A percentile compares a stretch with the other conserved stretches of the same genome.
These are phyloP conservation scores for Nansenia antarctica DNA, from an alignment of 2,113 vertebrate genomes.

Conservation along the genomic window DNA sequence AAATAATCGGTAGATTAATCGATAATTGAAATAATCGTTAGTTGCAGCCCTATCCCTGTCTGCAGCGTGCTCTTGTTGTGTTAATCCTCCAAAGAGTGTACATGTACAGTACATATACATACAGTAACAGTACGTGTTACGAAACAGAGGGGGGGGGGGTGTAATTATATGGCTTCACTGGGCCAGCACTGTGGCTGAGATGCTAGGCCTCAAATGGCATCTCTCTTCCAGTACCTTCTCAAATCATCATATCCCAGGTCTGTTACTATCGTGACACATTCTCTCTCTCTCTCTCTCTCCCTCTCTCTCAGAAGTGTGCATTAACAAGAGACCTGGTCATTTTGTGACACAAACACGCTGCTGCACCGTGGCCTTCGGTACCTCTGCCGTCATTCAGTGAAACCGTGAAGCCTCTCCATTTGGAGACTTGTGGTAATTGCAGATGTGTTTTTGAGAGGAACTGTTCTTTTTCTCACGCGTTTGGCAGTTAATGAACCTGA, in stretches of 20 bases:
- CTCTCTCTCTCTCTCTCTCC: not conserved
- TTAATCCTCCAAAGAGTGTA: too few relatives aligned
- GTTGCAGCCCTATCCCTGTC: too few relatives aligned
- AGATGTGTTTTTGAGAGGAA: not conserved
- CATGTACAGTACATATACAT: too few relatives aligned
- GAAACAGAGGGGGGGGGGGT: too few relatives aligned
- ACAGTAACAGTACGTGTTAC: too few relatives aligned
- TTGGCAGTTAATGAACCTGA: too few relatives aligned
- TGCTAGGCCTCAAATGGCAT: too few relatives aligned
- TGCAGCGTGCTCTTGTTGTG: too few relatives aligned
- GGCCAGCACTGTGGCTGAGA: not conserved
- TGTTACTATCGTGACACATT: not conserved
- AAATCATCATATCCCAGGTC: slow-evolving; percentile 12
- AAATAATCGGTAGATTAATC: too few relatives aligned
- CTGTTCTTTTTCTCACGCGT: too few relatives aligned
- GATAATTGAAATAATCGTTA: too few relatives aligned
- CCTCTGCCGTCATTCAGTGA: not conserved
- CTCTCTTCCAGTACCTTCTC: slow-evolving; percentile 1
- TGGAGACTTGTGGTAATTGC: not conserved
- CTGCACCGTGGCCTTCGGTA: not conserved
- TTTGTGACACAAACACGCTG: not conserved
- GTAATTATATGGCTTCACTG: too few relatives aligned
- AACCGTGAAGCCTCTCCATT: not conserved
- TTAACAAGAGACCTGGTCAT: not conserved
- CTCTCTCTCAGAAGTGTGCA: not conserved